Base-by-base conservation (phyloP, 1,140 invertebrate genomes). In the Philopotamus ludificatus region DNA sequence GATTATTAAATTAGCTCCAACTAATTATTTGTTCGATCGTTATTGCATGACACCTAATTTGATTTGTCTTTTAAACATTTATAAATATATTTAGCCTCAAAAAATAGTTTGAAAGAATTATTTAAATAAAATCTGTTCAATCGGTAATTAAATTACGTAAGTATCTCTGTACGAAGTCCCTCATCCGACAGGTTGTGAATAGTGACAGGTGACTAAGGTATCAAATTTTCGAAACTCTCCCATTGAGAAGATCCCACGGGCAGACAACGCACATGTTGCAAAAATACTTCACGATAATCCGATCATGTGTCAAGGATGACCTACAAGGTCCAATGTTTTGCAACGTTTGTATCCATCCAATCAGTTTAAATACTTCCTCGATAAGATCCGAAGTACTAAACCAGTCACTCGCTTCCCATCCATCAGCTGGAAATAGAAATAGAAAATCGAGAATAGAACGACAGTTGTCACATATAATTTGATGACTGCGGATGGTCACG, bases 231-330 rank as follows among this genome's bases (percentile, higher is more conserved):
- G 20, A 9, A 22, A 21, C 20, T 20, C 45, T 8, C 7, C 16
- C 15, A 20, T 20, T 20, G n/a, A 10, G 22, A 21, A 9, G 25
- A 26, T 23, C 54, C 54, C 20, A 20, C 18, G 21, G 12, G 42
- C 1, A 41, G 21, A 55, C 25, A 47, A 65, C 63, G n/a, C n/a
- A 65, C 59, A 34, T 65, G 63, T 65, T 25, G 22, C 9, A 16
- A n/a, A 16, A 41, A 47, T 51, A 47, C 45, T 59, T 49, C 49
- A 57, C 61, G 45, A 26, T n/a, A 50, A 34, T 51, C 41, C 18
- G 20, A n/a, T 49, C 39, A 25, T 55, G 63, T 65, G 63, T 58
- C 54, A 65, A 65, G 25, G 63, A 65, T 59, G 63, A 55, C 63
- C 42, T 65, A 65, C 47, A 65, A 65, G 41, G 25, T 39, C 34